Evolutionary conservation across 1,140 invertebrate genomes (phyloP), one percentile per base, ranked within the genome.

Genomic region (Eriosoma lanigerum): DNA sequence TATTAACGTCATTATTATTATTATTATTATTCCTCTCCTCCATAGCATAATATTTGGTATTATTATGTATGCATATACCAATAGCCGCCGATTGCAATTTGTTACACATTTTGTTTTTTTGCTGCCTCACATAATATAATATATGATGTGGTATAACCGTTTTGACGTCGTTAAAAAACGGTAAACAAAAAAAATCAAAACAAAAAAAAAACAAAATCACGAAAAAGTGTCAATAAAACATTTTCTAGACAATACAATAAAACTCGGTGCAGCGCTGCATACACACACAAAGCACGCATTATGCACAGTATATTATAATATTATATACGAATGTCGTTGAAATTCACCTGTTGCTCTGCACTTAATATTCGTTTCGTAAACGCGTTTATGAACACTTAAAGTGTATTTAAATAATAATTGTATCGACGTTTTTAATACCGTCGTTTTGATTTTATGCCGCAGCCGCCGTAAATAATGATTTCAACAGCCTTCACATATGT

Each of bases 51-150:
- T n/a, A n/a, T n/a, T n/a, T n/a, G n/a, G n/a, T n/a, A n/a, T n/a
- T n/a, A n/a, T n/a, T n/a, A n/a, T n/a, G n/a, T n/a, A 8, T 8
- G 32, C 32, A 3, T 3, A 38, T 38, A 38, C 3, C 32, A 3
- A 13, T 29, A 26, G 26, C 29, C 19, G 29, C 9, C 64, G 66
- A 70, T 46, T 24, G 12, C 66, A 70, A 38, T 70, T 70, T 2
- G 60, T 62, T 62, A 62, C 60, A 64, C 32, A n/a, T 64, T 64
- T 64, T 64, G 58, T 24, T 62, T 29, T 62, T 10, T 32, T 62
- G 19, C 19, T 62, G 60, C 26, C 60, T 13, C 10, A 48, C 10
- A 38, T 48, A 48, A 8, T 13, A 48, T 48, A 48, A 6, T 15
- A 1, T 48, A 8, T 48, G 4, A 13, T 15, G 12, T 48, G 46